These are phyloP conservation scores for Acanthiza pusilla DNA, from an alignment of 2,797 vertebrate genomes.

Conservation along the genomic window DNA sequence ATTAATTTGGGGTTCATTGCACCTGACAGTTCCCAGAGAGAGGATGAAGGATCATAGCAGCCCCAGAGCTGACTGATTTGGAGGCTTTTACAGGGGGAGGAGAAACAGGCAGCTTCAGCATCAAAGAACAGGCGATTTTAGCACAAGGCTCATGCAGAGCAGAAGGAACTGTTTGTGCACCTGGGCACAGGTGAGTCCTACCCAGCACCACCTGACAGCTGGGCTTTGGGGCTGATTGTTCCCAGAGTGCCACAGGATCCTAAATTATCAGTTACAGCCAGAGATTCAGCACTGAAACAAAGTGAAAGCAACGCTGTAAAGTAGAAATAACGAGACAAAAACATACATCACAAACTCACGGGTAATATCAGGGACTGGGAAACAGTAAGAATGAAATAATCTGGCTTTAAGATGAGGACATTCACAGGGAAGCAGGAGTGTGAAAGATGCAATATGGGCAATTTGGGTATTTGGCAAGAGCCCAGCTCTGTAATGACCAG, in stretches of 20 bases:
- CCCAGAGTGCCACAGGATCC: not conserved
- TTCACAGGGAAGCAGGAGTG: not conserved
- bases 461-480: not conserved
- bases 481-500: not conserved
- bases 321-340: fast-evolving
- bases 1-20: not conserved
- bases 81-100: not conserved
- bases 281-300: fast-evolving
- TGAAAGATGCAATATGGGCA: not conserved
- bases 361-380: not conserved
- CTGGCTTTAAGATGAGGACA: not conserved
- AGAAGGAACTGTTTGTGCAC: not conserved
- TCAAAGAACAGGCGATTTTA: not conserved
- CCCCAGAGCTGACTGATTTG: not conserved
- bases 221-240: not conserved
- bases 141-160: not conserved
- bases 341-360: fast-evolving
- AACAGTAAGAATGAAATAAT: not conserved
- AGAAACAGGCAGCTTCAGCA: not conserved
- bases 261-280: not conserved
- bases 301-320: fast-evolving
- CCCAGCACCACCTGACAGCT: not conserved
- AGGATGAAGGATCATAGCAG: not conserved
- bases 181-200: not conserved
- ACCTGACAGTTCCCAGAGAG: not conserved